Percentiles rank a stretch among this genome's conserved stretches.
Conservation (phyloP, 2,888 invertebrate species). For the Pollenia angustigena region DNA sequence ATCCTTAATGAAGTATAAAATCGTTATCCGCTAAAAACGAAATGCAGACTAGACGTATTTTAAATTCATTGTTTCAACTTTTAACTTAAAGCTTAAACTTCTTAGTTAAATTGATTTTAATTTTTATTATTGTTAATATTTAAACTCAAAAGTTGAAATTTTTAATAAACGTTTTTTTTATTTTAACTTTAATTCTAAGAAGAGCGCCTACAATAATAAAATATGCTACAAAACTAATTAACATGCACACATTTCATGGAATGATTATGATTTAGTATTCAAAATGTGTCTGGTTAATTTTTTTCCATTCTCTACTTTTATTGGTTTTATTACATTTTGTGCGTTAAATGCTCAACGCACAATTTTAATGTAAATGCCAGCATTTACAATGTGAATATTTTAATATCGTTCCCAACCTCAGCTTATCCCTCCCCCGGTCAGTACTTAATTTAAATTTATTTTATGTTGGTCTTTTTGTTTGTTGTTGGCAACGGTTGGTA, state of each 20-base stretch:
- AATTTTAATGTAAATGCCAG: slow-evolving; percentile 23
- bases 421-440: background rate
- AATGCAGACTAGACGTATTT: too few species aligned
- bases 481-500: slow-evolving; percentile 51
- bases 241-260: slow-evolving; percentile 34
- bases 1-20: too few species aligned
- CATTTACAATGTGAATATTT: slow-evolving; percentile 23
- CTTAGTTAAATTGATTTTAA: slow-evolving; percentile 1
- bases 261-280: slow-evolving; percentile 48
- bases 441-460: slow-evolving; percentile 49
- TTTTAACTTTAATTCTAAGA: slow-evolving; percentile 40
- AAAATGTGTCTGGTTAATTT: slow-evolving; percentile 36
- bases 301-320: slow-evolving; percentile 23
- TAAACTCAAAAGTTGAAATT: background rate
- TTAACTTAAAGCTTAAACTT: background rate
- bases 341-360: slow-evolving; percentile 43
- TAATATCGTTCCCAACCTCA: background rate
- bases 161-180: slow-evolving; percentile 7
- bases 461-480: slow-evolving; percentile 20
- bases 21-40: too few species aligned
- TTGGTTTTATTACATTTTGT: slow-evolving; percentile 46
- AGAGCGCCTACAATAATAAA: slow-evolving; percentile 29
- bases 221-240: background rate
- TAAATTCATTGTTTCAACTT: background rate
- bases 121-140: slow-evolving; percentile 7